Base-by-base conservation (phyloP, 53 echinoderm and acorn worm genomes). In the Astropecten irregularis region DNA sequence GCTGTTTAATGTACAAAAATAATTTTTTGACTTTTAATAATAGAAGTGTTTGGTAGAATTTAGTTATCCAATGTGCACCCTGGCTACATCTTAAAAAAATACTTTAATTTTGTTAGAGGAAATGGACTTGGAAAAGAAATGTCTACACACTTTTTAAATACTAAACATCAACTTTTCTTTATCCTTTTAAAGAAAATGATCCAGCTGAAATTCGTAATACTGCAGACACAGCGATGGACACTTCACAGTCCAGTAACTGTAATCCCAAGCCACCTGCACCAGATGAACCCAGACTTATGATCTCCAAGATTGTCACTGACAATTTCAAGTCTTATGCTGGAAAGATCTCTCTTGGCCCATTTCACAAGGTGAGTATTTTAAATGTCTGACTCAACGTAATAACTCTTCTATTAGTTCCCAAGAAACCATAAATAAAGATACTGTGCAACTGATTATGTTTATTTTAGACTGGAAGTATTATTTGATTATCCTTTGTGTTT, bases 301-400 rank as follows among this genome's bases (percentile, higher is more conserved):
- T 96, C 18, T 89, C 96, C 9, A 89, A 91, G 79, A 96, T 96
- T 59, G 91, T 86, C 6, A 96, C 93, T 21, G 96, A 96, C 16
- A 96, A 96, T 49, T 96, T 96, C 87, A 96, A 96, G 77, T 96
- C 96, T 14, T 96, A 96, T 76, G 96, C 96, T 9, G 96, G 96
- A 18, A 96, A 91, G 50, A 73, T 93, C 20, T 84, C 84, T 18
- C 87, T 96, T 4, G 96, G 96, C 18, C 96, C 96, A 35, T 96
- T 96, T 65, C 96, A 96, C 65, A 96, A 96, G 90, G 96, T 95
- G 57, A 19, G n/a, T n/a, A n/a, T n/a, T n/a, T n/a, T n/a, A n/a
- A n/a, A 71, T 77, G 26, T 50, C 65, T 82, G 26, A n/a, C 28
- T 13, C 48, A 13, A 22, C 13, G 50, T 18, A 29, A n/a, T 73